Evolutionary conservation across 2,113 vertebrate species (phyloP), one percentile per base, ranked within the genome.

Genomic region (Macrotus californicus): DNA sequence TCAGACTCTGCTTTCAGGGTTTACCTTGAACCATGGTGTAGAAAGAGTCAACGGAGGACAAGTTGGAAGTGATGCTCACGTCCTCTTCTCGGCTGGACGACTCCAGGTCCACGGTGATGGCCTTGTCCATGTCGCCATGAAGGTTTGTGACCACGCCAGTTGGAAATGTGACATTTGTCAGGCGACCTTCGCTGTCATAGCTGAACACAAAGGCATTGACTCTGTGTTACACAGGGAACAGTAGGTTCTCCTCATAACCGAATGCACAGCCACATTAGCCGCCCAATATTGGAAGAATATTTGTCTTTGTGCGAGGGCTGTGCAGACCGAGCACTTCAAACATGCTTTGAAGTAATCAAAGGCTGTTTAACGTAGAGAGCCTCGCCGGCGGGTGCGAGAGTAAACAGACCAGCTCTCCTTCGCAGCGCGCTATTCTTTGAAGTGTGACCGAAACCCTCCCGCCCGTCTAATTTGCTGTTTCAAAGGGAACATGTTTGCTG

Each of bases 81-180:
- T 99, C 99, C 91, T 99, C 99, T 22, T 99, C 99, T 61, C 98
- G 98, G 98, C 99, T 98, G 87, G 99, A 99, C 82, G 99, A 99
- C 89, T 99, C 99, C 4, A 99, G 98, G 97, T 99, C 99, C 98
- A 99, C 99, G 0, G 99, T 99, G 97, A 99, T 98, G 15, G 99
- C 99, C 94, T 98, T 99, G 97, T 99, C 98, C 98, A 99, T 99
- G 96, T 99, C 99, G 0, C 99, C 98, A 1, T 99, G 99, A 96
- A 99, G 98, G 98, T 99, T 99, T 69, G 99, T 99, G 97, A 99
- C 99, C 96, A 99, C 99, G 61, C 99, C 99, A 0, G 99, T 99
- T 73, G 99, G 99, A 96, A 99, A 99, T 0, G 99, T 99, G 90
- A 99, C 99, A 0, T 99, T 99, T 94, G 99, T 99, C 83, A 99